A percentile compares a stretch with the other conserved stretches of the same genome.
phyloP scores from a whole-genome alignment of 1,140 invertebrate species.

The Drosophila arizonae region DNA sequence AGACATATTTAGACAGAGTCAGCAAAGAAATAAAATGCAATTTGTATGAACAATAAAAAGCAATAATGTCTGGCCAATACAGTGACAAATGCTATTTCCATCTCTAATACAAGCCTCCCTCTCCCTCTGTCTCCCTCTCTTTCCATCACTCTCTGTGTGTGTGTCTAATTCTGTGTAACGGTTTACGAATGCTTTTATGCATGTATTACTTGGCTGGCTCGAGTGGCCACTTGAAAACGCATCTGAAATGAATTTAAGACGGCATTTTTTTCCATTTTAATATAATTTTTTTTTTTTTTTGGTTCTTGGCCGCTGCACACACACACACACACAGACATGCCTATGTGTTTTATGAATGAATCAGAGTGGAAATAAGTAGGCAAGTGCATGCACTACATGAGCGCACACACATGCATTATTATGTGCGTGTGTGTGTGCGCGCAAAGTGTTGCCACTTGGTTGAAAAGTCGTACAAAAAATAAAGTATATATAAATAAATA shows the following conservation, averaged over 20 bases:
- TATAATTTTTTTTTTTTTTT: slow-evolving; percentile 17
- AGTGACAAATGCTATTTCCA: slow-evolving; percentile 15
- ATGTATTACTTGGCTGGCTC: slow-evolving; percentile 26
- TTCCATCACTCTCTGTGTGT: slow-evolving; percentile 2
- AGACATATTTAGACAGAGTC: slow-evolving; percentile 26
- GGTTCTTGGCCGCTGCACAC: slow-evolving; percentile 35
- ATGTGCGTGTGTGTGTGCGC: background rate
- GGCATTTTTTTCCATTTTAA: slow-evolving; percentile 14
- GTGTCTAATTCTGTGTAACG: slow-evolving; percentile 6
- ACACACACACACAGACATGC: slow-evolving; percentile 1
- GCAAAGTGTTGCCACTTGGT: slow-evolving; percentile 3
- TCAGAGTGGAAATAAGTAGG: slow-evolving; percentile 76
- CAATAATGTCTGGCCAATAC: slow-evolving; percentile 6
- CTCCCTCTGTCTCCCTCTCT: slow-evolving; percentile 10
- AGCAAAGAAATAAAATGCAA: slow-evolving; percentile 37
- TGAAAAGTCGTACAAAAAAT: background rate
- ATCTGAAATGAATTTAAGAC: slow-evolving; percentile 40
- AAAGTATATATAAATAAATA: background rate
- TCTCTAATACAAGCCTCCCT: background rate
- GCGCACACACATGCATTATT: slow-evolving; percentile 2
- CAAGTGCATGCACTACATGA: slow-evolving; percentile 24
- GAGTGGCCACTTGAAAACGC: slow-evolving; percentile 46
- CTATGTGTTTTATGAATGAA: slow-evolving; percentile 71
- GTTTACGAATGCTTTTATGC: slow-evolving; percentile 3
- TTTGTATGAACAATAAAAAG: slow-evolving; percentile 34